Percentiles rank a stretch among this genome's conserved stretches.
These are phyloP conservation scores for Amaurobius ferox DNA, from an alignment of 2,888 invertebrate species.

Conservation along the genomic window DNA sequence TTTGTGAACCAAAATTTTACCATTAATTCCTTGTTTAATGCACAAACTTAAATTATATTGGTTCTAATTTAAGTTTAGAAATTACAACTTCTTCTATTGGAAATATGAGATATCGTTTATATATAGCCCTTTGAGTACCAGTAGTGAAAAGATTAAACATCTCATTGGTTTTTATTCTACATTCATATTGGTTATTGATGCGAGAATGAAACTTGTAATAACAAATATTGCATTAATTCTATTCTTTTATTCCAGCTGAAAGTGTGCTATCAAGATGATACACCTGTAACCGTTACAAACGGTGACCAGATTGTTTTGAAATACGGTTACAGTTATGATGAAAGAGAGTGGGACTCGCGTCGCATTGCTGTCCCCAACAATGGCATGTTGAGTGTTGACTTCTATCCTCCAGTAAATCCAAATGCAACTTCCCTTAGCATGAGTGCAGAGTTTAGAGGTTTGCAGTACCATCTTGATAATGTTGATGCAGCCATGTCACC, in stretches of 20 bases:
- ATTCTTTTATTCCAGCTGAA: conserved; percentile 69
- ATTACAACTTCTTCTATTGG: neutral
- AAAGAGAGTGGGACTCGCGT: conserved; percentile 43
- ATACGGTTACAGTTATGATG: conserved; percentile 65
- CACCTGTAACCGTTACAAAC: conserved; percentile 71
- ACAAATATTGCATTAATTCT: too few species aligned
- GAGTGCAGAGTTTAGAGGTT: conserved; percentile 67
- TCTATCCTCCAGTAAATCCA: conserved; percentile 65
- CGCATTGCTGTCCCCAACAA: conserved; percentile 69
- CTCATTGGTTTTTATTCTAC: too few species aligned
- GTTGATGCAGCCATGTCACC: conserved; percentile 71
- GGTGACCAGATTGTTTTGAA: conserved; percentile 69
- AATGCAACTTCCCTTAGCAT: conserved; percentile 48
- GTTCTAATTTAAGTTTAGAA: too few species aligned
- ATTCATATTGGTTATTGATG: too few species aligned
- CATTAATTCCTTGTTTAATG: too few species aligned
- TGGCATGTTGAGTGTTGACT: conserved; percentile 71
- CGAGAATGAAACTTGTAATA: too few species aligned
- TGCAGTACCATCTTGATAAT: conserved; percentile 59
- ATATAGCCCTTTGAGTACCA: too few species aligned
- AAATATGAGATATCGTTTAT: too few species aligned
- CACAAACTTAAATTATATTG: too few species aligned
- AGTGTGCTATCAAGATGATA: conserved; percentile 73
- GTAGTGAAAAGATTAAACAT: too few species aligned
- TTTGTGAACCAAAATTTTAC: too few species aligned